Conservation (phyloP, 2,888 invertebrate species). For the Tetheella fluctuosa region DNA sequence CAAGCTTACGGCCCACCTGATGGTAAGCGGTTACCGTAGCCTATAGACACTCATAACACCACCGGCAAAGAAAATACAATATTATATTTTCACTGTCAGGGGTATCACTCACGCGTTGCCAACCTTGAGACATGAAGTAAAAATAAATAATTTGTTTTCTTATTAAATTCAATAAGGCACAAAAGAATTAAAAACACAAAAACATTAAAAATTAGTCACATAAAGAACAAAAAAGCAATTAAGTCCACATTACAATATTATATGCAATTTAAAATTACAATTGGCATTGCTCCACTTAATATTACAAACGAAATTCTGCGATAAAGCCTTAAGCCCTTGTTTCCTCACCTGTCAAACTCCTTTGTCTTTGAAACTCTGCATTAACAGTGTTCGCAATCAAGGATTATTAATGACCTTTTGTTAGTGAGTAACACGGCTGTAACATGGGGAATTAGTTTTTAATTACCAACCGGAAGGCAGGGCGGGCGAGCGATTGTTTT, state of each 20-base stretch:
- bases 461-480: conserved; percentile 70
- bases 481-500: conserved; percentile 19
- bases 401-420: conserved; percentile 77
- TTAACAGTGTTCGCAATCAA: conserved; percentile 57
- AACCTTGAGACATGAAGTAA: too few species aligned
- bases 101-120: too few species aligned
- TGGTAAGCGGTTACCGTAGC: too few species aligned
- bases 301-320: conserved; percentile 4
- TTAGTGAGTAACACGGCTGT: conserved; percentile 53
- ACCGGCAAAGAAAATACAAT: too few species aligned
- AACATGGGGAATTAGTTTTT: conserved; percentile 70
- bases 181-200: conserved; percentile 1
- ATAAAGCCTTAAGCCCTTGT: conserved; percentile 16
- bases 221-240: conserved; percentile 7
- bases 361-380: conserved; percentile 39
- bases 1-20: too few species aligned
- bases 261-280: conserved; percentile 12
- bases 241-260: not conserved
- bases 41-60: too few species aligned
- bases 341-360: conserved; percentile 39
- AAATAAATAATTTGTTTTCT: not conserved
- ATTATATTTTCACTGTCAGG: too few species aligned
- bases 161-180: not conserved
- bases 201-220: conserved; percentile 3
- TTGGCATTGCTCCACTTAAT: conserved; percentile 11